Evolutionary conservation across 2,888 invertebrate species (phyloP).

Genomic region (Altica lythri): DNA sequence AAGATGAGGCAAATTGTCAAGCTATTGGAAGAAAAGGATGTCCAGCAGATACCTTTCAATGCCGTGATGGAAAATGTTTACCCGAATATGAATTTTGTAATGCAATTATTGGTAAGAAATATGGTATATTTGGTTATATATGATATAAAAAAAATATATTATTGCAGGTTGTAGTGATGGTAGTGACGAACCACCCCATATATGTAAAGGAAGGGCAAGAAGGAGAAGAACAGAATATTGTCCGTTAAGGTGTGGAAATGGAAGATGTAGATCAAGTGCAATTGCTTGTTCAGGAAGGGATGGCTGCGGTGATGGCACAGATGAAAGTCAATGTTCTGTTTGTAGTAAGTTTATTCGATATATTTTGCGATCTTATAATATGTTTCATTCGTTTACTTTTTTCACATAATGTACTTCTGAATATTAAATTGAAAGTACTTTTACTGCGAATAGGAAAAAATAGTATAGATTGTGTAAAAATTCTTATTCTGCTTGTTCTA

Average conservation of each 20-base stretch:
- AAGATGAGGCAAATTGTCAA: constrained; percentile 58
- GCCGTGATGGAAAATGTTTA: constrained; percentile 83
- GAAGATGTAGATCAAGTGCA: constrained; percentile 85
- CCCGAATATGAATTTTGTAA: constrained; percentile 93
- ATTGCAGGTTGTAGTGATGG: constrained; percentile 65
- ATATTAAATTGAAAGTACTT: neutral
- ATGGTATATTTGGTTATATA: neutral
- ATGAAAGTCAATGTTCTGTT: constrained; percentile 81
- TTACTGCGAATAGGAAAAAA: too few species aligned
- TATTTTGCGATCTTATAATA: neutral
- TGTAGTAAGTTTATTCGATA: constrained; percentile 73
- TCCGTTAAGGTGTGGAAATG: constrained; percentile 85
- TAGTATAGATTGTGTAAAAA: neutral
- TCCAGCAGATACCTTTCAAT: constrained; percentile 82
- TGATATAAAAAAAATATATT: too few species aligned
- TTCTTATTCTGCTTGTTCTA: too few species aligned
- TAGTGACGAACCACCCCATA: constrained; percentile 85
- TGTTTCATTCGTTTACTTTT: neutral
- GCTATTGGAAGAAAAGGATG: constrained; percentile 61
- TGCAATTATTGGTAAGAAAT: constrained; percentile 66
- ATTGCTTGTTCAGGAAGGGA: constrained; percentile 89
- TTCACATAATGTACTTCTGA: neutral
- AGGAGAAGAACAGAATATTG: constrained; percentile 66
- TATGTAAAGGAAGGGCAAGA: constrained; percentile 68
- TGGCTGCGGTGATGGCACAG: constrained; percentile 90